Base-by-base conservation (phyloP, 2,888 invertebrate species). In the Amiota minor region DNA sequence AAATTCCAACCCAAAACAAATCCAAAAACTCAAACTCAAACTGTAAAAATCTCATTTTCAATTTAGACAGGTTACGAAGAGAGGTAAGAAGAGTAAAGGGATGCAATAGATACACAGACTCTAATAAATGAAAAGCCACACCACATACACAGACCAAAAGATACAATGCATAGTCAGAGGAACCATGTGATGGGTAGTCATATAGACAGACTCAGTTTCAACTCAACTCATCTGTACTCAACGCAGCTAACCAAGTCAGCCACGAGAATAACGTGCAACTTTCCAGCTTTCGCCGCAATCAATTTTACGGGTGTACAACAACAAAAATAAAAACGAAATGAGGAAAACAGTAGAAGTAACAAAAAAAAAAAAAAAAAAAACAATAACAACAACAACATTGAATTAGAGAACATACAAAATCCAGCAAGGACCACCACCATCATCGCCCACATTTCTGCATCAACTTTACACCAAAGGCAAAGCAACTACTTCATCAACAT, bases 201-300 rank as follows among this genome's bases (percentile, higher is more conserved):
- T 56, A 61, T 62, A 71, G 46, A 16, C 61, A 62, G 50, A 20
- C 49, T 50, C 59, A 59, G 50, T 56, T 69, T 49, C 71, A 73
- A 53, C 53, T 53, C 16, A 18, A 59, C 59, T 59, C 59, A 59
- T 59, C 59, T 35, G 35, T 6, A 35, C 35, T 35, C 35, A 50
- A 68, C 50, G 50, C 67, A 68, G 53, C 65, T 18, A 67, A 80
- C 77, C 85, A 83, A 83, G 85, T 83, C 85, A 83, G 83, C 83
- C 84, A 83, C 83, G 83, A 83, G 81, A 78, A 81, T 80, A 84
- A 81, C 84, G 81, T 82, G 86, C 87, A 88, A 87, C 87, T 87
- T 87, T 87, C 86, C 88, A 86, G 86, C 88, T 87, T 87, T 81
- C 81, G 79, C 79, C 78, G 82, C 81, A 86, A 86, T 82, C 84